Conservation (phyloP, 1,140 invertebrate genomes). For the Penaeus chinensis region DNA sequence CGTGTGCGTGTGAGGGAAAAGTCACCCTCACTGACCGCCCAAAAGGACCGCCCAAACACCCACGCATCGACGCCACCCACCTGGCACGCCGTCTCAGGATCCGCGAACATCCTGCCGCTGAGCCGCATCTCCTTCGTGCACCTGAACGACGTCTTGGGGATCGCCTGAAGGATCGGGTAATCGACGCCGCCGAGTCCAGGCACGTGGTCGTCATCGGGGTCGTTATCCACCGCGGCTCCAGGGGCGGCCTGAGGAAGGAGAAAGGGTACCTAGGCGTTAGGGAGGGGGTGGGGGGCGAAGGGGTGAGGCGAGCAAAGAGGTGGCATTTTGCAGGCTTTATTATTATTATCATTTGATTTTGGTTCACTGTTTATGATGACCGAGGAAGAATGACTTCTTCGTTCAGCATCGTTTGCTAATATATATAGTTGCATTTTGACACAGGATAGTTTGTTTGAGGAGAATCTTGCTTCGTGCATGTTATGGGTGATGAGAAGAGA, state of each 20-base stretch:
- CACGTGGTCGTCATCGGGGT: conserved; percentile 48
- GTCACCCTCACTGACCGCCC: background rate
- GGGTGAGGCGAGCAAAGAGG: no score
- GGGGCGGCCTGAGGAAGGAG: background rate
- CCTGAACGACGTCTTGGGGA: conserved; percentile 58
- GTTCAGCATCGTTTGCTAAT: no score
- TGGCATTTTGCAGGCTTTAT: no score
- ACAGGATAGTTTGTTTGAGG: no score
- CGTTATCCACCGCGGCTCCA: background rate
- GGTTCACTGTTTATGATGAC: no score
- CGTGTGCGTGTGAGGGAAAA: background rate
- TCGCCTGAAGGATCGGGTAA: conserved; percentile 60
- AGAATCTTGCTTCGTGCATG: no score
- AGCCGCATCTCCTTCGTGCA: conserved; percentile 22
- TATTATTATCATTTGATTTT: no score
- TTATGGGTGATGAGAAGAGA: no score
- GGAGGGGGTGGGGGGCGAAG: no score
- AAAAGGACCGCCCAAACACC: background rate
- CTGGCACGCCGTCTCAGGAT: conserved; percentile 46
- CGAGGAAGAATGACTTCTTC: no score
- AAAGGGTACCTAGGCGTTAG: no score
- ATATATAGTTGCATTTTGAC: no score
- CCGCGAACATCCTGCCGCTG: conserved; percentile 35
- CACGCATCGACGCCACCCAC: background rate
- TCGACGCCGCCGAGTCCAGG: conserved; percentile 60